These are phyloP conservation scores for Zaprionus davidi DNA, from an alignment of 1,140 invertebrate species.

Conservation along the genomic window DNA sequence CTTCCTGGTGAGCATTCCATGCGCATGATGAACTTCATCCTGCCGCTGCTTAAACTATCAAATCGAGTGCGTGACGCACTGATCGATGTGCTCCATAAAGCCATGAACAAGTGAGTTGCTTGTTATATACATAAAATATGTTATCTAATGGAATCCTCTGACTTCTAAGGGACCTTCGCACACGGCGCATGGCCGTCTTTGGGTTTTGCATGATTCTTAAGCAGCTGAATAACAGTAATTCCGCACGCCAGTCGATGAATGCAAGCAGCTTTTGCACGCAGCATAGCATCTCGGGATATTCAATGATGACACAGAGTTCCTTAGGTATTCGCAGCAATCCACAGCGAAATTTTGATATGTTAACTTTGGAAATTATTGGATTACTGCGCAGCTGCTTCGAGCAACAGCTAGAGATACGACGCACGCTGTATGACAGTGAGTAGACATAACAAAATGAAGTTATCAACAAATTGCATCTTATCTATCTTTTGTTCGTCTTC, in stretches of 20 bases:
- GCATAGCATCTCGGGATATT: slow-evolving; percentile 78
- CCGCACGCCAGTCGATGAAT: slow-evolving; percentile 59
- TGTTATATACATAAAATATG: not conserved
- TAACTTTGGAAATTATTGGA: slow-evolving; percentile 80
- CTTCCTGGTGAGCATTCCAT: slow-evolving; percentile 80
- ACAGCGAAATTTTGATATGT: slow-evolving; percentile 79
- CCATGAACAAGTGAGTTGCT: slow-evolving; percentile 64
- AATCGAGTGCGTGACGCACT: slow-evolving; percentile 72
- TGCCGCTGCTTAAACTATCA: slow-evolving; percentile 75
- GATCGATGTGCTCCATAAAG: slow-evolving; percentile 77
- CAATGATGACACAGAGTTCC: slow-evolving; percentile 74
- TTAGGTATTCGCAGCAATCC: slow-evolving; percentile 70
- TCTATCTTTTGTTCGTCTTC: not conserved
- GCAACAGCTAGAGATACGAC: slow-evolving; percentile 68
- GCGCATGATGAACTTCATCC: slow-evolving; percentile 83
- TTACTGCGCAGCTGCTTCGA: slow-evolving; percentile 74
- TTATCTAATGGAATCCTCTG: not conserved
- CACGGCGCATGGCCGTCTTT: slow-evolving; percentile 77
- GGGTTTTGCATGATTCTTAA: slow-evolving; percentile 83
- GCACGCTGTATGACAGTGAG: slow-evolving; percentile 77
- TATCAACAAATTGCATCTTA: not conserved
- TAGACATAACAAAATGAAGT: not conserved
- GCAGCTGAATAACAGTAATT: slow-evolving; percentile 79
- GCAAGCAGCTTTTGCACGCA: slow-evolving; percentile 75
- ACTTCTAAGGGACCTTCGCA: slow-evolving; percentile 57